Evolutionary conservation across 1,140 invertebrate genomes (phyloP), one percentile per base, ranked within the genome.

Genomic region (Homalodisca vitripennis): DNA sequence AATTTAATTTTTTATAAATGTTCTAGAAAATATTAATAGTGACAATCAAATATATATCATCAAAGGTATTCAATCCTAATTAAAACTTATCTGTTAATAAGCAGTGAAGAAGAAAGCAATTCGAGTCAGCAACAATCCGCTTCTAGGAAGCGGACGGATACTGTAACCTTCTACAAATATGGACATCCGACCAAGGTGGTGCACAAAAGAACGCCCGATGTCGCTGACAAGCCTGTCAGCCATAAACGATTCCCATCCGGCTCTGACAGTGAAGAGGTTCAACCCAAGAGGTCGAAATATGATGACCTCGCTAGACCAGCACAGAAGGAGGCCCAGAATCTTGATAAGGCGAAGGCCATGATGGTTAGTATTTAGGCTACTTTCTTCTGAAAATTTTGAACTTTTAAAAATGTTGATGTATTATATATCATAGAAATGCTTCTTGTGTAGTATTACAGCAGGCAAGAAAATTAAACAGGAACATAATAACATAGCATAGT

Each of bases 51-150:
- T 12, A 14, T 53, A 53, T n/a, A 53, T 24, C 22, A 12, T 53
- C 6, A 22, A 3, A 53, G 3, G 6, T 12, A 6, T 53, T 53
- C 6, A 22, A 3, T 13, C 12, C 12, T 53, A 53, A 53, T 53
- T 6, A 53, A 12, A n/a, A n/a, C 22, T 53, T n/a, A n/a, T 24
- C 6, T 53, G 12, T 30, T 6, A 22, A 3, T 26, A 27, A 27
- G 22, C 26, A 60, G 55, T 60, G 55, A 60, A 60, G 55, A 60
- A 60, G 55, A 60, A 60, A 29, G 55, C 26, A 60, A 30, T 13
- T 3, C 55, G 6, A 22, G 29, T 29, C 29, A 6, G 3, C 55
- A 60, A 60, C 6, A 22, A 26, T 6, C 55, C 26, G 10, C 22
- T 3, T 10, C 26, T 22, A 2, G 2, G 13, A 14, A 60, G 26